Conservation (phyloP, 2,113 vertebrate species). For the Alexandromys fortis region DNA sequence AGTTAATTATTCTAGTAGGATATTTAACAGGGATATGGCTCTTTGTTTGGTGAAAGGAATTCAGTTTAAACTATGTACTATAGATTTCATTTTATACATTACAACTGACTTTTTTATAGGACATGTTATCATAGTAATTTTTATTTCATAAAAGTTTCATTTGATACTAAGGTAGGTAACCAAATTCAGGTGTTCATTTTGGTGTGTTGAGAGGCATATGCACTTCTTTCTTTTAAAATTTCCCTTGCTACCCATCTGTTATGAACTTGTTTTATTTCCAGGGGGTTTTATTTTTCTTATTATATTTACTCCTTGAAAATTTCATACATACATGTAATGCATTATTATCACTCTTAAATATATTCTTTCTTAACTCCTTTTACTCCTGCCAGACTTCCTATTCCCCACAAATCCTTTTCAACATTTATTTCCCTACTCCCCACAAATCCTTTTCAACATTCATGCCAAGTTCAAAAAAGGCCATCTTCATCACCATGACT, state of each 20-base stretch:
- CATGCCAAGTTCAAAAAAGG: neutral
- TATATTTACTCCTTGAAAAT: neutral
- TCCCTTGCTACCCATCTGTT: neutral
- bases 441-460: neutral
- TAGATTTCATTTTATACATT: neutral
- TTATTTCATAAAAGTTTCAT: neutral
- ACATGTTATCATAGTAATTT: neutral
- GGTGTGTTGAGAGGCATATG: neutral
- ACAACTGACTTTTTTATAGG: neutral
- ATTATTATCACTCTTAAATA: neutral
- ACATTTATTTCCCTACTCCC: neutral
- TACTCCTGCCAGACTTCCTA: rapidly evolving
- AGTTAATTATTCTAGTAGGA: neutral
- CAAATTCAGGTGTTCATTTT: neutral
- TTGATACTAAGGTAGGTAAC: neutral
- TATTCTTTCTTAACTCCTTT: neutral
- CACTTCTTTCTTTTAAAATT: neutral
- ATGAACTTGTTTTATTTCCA: neutral
- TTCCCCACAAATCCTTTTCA: neutral
- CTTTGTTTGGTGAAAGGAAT: neutral
- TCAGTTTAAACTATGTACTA: neutral
- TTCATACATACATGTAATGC: neutral
- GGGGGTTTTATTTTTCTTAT: neutral
- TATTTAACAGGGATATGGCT: too few species aligned
- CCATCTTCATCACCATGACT: neutral